These are phyloP conservation scores for Philantomba maxwellii DNA, from an alignment of 2,113 vertebrate genomes.

Conservation along the genomic window DNA sequence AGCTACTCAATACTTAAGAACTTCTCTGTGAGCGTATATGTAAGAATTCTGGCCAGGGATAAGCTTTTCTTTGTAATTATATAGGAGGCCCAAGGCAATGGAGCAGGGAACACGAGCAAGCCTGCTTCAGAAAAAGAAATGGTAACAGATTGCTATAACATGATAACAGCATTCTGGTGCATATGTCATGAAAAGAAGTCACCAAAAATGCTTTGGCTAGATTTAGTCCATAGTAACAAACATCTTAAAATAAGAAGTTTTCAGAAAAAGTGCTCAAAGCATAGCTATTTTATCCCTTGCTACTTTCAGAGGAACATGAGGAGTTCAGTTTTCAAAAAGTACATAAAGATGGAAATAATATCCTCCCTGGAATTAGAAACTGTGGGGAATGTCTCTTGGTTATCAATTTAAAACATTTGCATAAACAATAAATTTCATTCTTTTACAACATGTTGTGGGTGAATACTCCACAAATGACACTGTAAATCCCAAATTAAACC, in stretches of 20 bases:
- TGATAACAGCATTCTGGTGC: background rate
- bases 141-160: background rate
- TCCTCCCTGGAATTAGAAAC: background rate
- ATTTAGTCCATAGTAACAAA: background rate
- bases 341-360: background rate
- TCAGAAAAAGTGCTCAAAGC: background rate
- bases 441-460: background rate
- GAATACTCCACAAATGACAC: constrained; percentile 4
- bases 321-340: background rate
- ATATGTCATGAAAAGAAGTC: background rate
- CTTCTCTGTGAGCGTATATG: background rate
- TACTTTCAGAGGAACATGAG: background rate
- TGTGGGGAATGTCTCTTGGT: background rate
- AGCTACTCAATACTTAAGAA: background rate
- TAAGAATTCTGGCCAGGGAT: background rate
- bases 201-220: background rate
- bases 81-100: background rate
- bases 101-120: background rate
- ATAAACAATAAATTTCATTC: background rate
- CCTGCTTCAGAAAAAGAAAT: background rate
- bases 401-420: background rate
- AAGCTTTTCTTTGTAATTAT: background rate
- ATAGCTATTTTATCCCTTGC: background rate
- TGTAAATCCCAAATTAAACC: constrained; percentile 14
- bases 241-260: background rate